phyloP scores from a whole-genome alignment of 2,888 invertebrate species.

The Catocala nupta region DNA sequence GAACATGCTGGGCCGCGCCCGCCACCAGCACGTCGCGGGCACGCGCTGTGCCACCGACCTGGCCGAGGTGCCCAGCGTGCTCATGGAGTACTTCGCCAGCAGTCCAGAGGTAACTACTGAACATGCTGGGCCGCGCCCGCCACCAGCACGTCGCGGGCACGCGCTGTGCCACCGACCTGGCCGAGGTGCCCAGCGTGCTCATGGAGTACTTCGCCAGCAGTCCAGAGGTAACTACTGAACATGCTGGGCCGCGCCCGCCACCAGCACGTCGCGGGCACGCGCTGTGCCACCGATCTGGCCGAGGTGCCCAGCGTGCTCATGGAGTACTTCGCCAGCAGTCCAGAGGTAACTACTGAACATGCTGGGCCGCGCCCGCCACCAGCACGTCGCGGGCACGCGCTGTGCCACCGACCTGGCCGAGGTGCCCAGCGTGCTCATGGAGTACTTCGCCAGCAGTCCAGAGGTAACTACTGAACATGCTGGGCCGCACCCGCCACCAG shows the following conservation, averaged over 20 bases:
- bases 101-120: conserved; percentile 88
- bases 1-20: conserved; percentile 96
- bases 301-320: conserved; percentile 99
- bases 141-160: conserved; percentile 99
- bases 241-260: conserved; percentile 98
- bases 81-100: conserved; percentile 99
- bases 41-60: conserved; percentile 99
- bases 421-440: conserved; percentile 99
- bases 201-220: conserved; percentile 99
- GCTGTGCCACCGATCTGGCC: conserved; percentile 98
- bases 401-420: conserved; percentile 99
- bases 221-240: conserved; percentile 81
- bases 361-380: conserved; percentile 97
- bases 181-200: conserved; percentile 99
- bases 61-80: conserved; percentile 99
- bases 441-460: conserved; percentile 97
- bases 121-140: conserved; percentile 96
- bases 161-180: conserved; percentile 98
- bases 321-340: conserved; percentile 98
- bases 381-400: conserved; percentile 98
- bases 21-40: conserved; percentile 98
- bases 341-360: conserved; percentile 88
- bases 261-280: conserved; percentile 99
- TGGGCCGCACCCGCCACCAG: conserved; percentile 97
- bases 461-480: conserved; percentile 88